Evolutionary conservation across 2,113 vertebrate species (phyloP).

Genomic region (Phrynosoma blainvillii): DNA sequence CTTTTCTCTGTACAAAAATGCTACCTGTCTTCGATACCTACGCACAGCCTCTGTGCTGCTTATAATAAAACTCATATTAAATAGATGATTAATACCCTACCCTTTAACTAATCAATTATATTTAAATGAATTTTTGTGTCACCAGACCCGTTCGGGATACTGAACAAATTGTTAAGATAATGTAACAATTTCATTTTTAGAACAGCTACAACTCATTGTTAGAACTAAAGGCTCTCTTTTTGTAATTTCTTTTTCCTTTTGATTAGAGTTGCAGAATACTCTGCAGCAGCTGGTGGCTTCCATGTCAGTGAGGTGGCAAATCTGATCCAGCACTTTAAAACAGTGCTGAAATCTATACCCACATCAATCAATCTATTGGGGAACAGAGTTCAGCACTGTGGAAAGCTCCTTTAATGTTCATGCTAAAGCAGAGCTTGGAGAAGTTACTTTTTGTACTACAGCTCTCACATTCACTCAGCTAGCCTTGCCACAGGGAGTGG

Average conservation of each 20-base stretch:
- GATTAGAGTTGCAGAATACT: background rate
- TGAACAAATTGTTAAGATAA: background rate
- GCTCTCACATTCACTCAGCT: too few relatives aligned
- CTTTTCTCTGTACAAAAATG: background rate
- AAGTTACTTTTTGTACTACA: background rate
- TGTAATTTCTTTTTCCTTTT: background rate
- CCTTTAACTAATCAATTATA: conserved; percentile 13
- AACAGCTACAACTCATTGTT: background rate
- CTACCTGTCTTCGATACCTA: background rate
- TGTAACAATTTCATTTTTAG: conserved; percentile 1
- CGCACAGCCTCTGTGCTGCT: background rate
- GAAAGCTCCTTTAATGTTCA: too few relatives aligned
- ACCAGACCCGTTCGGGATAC: background rate
- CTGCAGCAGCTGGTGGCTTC: too few relatives aligned
- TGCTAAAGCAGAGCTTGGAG: too few relatives aligned
- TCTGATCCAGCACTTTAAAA: background rate
- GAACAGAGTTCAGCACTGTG: too few relatives aligned
- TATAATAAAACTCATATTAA: conserved; percentile 2
- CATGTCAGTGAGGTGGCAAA: too few relatives aligned
- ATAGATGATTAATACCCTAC: conserved; percentile 7
- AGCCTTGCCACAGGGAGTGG: too few relatives aligned
- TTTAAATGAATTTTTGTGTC: background rate
- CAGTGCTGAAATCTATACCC: background rate
- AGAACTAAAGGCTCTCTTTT: background rate
- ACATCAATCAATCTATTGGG: too few relatives aligned